Conservation (phyloP, 2,888 invertebrate species). For the Zygaena filipendulae region DNA sequence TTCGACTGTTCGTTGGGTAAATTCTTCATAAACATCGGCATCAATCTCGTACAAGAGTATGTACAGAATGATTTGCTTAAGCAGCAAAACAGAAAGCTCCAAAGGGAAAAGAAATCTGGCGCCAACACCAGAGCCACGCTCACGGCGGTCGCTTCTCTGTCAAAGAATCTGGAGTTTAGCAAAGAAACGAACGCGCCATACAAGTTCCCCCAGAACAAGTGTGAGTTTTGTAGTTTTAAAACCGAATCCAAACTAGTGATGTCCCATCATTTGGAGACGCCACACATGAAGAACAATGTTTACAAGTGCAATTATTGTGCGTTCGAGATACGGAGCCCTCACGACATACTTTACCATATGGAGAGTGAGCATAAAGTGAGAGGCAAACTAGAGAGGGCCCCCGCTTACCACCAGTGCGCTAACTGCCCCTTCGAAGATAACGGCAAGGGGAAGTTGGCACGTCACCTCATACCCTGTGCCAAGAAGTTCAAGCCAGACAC, state of each 20-base stretch:
- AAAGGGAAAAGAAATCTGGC: conserved; percentile 72
- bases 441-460: conserved; percentile 88
- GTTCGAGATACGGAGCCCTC: conserved; percentile 84
- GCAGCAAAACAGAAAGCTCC: conserved; percentile 86
- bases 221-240: conserved; percentile 90
- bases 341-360: conserved; percentile 92
- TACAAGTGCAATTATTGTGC: conserved; percentile 89
- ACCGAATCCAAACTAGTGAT: conserved; percentile 86
- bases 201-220: conserved; percentile 79
- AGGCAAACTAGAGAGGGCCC: conserved; percentile 85
- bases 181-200: conserved; percentile 88
- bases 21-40: conserved; percentile 91
- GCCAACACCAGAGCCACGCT: conserved; percentile 76
- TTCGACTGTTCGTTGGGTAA: conserved; percentile 90
- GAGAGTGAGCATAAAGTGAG: conserved; percentile 88
- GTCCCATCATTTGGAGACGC: conserved; percentile 89
- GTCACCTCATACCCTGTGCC: conserved; percentile 88
- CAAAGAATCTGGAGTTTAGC: conserved; percentile 86
- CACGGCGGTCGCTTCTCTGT: conserved; percentile 82
- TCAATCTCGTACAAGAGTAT: conserved; percentile 90
- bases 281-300: conserved; percentile 89
- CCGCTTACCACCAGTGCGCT: conserved; percentile 90
- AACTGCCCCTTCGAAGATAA: conserved; percentile 96
- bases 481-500: conserved; percentile 90
- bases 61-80: conserved; percentile 93